A percentile compares a stretch with the other conserved stretches of the same genome.
Conservation (phyloP, 2,888 invertebrate species). For the Molorchus minor region DNA sequence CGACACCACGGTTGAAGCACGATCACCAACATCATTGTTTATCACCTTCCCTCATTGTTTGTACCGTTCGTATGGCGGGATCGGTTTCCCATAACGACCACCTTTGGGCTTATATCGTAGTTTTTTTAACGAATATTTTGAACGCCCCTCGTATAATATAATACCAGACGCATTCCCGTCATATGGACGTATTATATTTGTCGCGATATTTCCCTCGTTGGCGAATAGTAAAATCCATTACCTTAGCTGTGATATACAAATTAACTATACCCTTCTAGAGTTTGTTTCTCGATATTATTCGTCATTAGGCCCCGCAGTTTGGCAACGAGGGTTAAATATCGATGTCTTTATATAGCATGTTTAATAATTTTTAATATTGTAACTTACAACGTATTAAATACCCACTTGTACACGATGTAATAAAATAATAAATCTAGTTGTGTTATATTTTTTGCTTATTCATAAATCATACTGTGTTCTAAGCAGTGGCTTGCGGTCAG, state of each 20-base stretch:
- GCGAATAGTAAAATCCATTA: slow-evolving; percentile 35
- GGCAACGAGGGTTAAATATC: slow-evolving; percentile 9
- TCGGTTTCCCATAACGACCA: slow-evolving; percentile 1
- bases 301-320: slow-evolving; percentile 4
- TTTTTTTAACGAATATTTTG: slow-evolving; percentile 13
- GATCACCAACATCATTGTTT: slow-evolving; percentile 16
- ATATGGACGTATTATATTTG: neutral
- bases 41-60: slow-evolving; percentile 13
- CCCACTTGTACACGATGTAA: slow-evolving; percentile 28
- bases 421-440: slow-evolving; percentile 27
- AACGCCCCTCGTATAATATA: neutral
- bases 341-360: slow-evolving; percentile 8
- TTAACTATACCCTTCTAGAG: slow-evolving; percentile 25
- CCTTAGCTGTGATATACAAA: slow-evolving; percentile 46
- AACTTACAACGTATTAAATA: slow-evolving; percentile 22
- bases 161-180: neutral
- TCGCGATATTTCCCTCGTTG: slow-evolving; percentile 7
- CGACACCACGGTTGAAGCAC: slow-evolving; percentile 17
- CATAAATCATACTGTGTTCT: neutral
- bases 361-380: slow-evolving; percentile 26
- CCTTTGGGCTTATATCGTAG: slow-evolving; percentile 13
- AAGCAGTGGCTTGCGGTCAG: no score
- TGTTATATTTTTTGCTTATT: slow-evolving; percentile 24
- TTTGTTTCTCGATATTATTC: slow-evolving; percentile 11
- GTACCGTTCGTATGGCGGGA: slow-evolving; percentile 14